These are phyloP conservation scores for Tetanocera ferruginea DNA, from an alignment of 2,888 invertebrate species.

Conservation along the genomic window DNA sequence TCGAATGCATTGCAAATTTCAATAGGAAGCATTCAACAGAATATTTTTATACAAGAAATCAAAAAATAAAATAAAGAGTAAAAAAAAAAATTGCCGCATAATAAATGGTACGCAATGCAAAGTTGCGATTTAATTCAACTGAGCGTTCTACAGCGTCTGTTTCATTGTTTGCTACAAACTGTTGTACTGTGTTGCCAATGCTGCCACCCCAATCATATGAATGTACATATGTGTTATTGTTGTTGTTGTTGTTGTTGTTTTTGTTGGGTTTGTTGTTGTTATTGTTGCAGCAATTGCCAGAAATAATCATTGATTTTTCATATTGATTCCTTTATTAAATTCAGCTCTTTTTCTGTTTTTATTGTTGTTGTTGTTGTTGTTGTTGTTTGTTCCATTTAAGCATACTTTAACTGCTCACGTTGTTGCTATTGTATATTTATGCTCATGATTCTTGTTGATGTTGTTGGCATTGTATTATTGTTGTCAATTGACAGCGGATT, in stretches of 20 bases:
- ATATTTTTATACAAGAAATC: too few relatives aligned
- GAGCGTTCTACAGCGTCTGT: not conserved
- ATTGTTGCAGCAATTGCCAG: slow-evolving; percentile 27
- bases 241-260: slow-evolving; percentile 13
- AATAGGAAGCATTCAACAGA: too few relatives aligned
- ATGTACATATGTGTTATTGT: not conserved
- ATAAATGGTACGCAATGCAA: too few relatives aligned
- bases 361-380: not conserved
- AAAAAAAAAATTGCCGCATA: too few relatives aligned
- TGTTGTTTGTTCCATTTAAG: not conserved
- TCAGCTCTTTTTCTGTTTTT: not conserved
- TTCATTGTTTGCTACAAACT: not conserved
- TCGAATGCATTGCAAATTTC: too few relatives aligned
- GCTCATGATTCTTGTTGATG: not conserved
- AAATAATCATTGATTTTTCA: slow-evolving; percentile 33
- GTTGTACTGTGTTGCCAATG: not conserved
- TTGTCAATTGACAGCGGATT: slow-evolving; percentile 45
- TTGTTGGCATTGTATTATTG: slow-evolving; percentile 9
- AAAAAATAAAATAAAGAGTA: too few relatives aligned
- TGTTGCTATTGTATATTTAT: not conserved
- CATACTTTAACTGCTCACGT: too few relatives aligned
- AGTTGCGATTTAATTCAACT: not conserved
- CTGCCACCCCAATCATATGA: too few relatives aligned
- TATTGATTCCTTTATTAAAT: slow-evolving; percentile 13
- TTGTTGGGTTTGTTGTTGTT: not conserved